Evolutionary conservation across 2,888 invertebrate genomes (phyloP), one percentile per base, ranked within the genome.

Genomic region (Chrysomela aeneicollis): DNA sequence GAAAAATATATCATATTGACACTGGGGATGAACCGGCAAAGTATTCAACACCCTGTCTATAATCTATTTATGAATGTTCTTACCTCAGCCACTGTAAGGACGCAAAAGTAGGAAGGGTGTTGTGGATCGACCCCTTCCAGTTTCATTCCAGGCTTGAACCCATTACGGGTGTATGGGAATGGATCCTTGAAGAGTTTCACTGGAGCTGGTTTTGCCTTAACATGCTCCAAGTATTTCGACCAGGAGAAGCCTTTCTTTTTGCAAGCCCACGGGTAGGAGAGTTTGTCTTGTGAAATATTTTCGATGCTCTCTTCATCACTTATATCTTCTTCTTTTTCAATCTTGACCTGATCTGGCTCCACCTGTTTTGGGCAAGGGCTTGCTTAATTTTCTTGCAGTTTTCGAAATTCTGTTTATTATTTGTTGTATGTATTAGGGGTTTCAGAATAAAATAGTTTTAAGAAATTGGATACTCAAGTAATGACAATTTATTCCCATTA

Each of bases 81-180:
- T n/a, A 42, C 42, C 81, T 94, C 93, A 0, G 90, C 89, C 22
- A 97, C 91, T 0, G 92, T 92, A 59, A 95, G 88, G 21, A 95
- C 95, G 80, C 96, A 96, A 80, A 95, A 95, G 65, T 93, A 84
- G 0, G 94, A 91, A 62, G 94, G 95, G 82, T 95, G 94, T 76
- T 91, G 90, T 0, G 97, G 97, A 84, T 98, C 97, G 50, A 97
- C 92, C 1, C 95, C 97, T 84, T 97, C 97, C 74, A 97, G 80
- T 76, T 94, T 92, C 94, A 95, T 94, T n/a, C 76, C 95, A 46
- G 91, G 87, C 78, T 90, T 89, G 76, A 93, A 93, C 26, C 87
- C 87, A 82, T 94, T 95, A 68, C 91, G 88, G 4, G 84, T 86
- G 72, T 88, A 88, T 0, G 94, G 93, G 75, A 93, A 92, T 0